These are phyloP conservation scores for Protobothrops mucrosquamatus DNA, from an alignment of 2,113 vertebrate species.

Conservation along the genomic window DNA sequence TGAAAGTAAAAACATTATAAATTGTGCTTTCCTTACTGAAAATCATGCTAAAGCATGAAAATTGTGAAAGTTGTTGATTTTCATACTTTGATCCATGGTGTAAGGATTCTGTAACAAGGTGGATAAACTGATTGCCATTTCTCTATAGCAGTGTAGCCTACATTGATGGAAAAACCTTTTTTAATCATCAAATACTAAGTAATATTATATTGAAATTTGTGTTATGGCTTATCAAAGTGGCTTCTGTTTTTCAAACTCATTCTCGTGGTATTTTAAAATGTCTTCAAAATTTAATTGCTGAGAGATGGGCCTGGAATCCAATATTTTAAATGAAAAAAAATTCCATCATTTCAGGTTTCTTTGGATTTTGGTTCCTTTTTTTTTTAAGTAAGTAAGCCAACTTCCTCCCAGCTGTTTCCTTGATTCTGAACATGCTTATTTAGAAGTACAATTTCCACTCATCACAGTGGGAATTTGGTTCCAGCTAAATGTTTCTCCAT, in stretches of 20 bases:
- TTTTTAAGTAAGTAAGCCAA: neutral
- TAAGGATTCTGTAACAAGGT: neutral
- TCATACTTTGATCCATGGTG: neutral
- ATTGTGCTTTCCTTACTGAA: neutral
- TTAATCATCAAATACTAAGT: neutral
- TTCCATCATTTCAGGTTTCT: neutral
- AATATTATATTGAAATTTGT: neutral
- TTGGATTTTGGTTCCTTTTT: neutral
- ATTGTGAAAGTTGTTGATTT: neutral
- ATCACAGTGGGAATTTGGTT: neutral
- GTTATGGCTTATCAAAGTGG: neutral
- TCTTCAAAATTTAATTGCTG: neutral
- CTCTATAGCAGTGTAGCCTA: neutral
- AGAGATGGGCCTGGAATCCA: neutral
- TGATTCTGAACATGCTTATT: neutral
- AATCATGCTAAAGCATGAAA: neutral
- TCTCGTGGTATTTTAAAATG: neutral
- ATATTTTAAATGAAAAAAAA: neutral
- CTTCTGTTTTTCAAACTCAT: neutral
- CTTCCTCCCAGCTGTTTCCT: neutral
- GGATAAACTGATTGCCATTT: neutral
- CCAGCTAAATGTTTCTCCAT: fast-evolving
- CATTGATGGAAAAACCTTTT: neutral
- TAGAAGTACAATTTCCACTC: neutral
- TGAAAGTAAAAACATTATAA: neutral